phyloP scores from a whole-genome alignment of 2,113 vertebrate genomes.

The Stigmatopora argus region DNA sequence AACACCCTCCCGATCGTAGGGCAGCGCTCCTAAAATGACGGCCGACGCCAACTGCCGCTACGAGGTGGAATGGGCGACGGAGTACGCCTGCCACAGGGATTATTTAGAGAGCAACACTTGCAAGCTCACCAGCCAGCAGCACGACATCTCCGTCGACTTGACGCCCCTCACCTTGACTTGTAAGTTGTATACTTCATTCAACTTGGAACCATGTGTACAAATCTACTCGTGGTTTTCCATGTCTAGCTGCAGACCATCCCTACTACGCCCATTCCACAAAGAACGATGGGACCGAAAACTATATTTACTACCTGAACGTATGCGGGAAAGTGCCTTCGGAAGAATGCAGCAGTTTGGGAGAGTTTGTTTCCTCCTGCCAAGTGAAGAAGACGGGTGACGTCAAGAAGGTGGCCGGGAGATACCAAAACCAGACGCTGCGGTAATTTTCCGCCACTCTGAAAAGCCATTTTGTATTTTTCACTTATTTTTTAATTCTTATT shows the following conservation, averaged over 20 bases:
- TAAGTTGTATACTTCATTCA: conserved; percentile 43
- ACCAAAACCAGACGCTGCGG: conserved; percentile 83
- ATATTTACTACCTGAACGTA: conserved; percentile 82
- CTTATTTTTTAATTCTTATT: background rate
- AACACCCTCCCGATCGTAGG: conserved; percentile 59
- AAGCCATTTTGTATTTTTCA: background rate
- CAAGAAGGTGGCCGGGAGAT: conserved; percentile 77
- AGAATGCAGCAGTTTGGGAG: conserved; percentile 49
- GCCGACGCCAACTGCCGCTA: conserved; percentile 84
- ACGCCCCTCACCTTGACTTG: conserved; percentile 70
- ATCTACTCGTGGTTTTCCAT: conserved; percentile 9
- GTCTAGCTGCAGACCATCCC: conserved; percentile 20
- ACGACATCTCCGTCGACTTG: conserved; percentile 84
- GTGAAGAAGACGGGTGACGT: conserved; percentile 53
- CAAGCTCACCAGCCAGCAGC: conserved; percentile 75
- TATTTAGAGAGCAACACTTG: conserved; percentile 84
- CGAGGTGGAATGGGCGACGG: conserved; percentile 90
- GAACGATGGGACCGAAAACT: conserved; percentile 61
- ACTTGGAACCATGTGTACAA: background rate
- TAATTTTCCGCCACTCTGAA: conserved; percentile 35
- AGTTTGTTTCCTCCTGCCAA: conserved; percentile 77
- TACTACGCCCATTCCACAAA: conserved; percentile 61
- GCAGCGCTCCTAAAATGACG: conserved; percentile 80
- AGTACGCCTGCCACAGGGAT: conserved; percentile 91
- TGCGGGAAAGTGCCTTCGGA: conserved; percentile 64